phyloP scores from a whole-genome alignment of 1,140 invertebrate genomes.

The Drosophila pruinosa region DNA sequence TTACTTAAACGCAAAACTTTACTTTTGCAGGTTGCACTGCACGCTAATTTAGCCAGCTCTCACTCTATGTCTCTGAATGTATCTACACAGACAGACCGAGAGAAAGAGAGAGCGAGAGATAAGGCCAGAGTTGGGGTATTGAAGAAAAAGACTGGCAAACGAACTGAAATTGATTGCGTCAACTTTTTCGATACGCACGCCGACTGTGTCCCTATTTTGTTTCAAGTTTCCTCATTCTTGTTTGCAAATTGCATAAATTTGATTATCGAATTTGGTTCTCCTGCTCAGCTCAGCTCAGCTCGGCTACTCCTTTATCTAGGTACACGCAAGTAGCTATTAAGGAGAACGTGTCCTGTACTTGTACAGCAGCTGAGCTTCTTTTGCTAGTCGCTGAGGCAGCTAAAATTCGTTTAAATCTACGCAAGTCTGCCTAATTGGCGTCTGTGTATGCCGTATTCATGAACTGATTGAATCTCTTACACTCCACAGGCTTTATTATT shows the following conservation, averaged over 20 bases:
- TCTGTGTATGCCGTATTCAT: constrained; percentile 45
- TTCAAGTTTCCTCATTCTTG: constrained; percentile 48
- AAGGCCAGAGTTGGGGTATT: background rate
- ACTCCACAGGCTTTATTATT: constrained; percentile 76
- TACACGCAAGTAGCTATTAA: background rate
- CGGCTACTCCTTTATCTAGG: background rate
- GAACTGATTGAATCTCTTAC: constrained; percentile 74
- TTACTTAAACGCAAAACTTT: constrained; percentile 76
- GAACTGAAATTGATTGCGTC: constrained; percentile 73
- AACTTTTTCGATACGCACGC: constrained; percentile 54
- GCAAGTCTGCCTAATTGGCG: constrained; percentile 62
- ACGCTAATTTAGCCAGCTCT: constrained; percentile 62
- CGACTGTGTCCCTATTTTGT: constrained; percentile 43
- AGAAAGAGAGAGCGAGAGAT: background rate
- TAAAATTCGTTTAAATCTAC: constrained; percentile 42
- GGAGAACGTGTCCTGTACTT: constrained; percentile 2
- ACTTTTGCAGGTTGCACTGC: constrained; percentile 66
- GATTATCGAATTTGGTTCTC: constrained; percentile 55
- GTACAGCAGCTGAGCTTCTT: constrained; percentile 4
- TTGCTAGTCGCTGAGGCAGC: constrained; percentile 31
- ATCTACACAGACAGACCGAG: too few species aligned
- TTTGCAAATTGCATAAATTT: constrained; percentile 69
- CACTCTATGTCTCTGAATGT: background rate
- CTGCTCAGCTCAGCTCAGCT: background rate
- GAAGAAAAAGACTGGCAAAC: constrained; percentile 30